Conservation (phyloP, 1,140 invertebrate species). For the Macrotrachela quadricornifera region DNA sequence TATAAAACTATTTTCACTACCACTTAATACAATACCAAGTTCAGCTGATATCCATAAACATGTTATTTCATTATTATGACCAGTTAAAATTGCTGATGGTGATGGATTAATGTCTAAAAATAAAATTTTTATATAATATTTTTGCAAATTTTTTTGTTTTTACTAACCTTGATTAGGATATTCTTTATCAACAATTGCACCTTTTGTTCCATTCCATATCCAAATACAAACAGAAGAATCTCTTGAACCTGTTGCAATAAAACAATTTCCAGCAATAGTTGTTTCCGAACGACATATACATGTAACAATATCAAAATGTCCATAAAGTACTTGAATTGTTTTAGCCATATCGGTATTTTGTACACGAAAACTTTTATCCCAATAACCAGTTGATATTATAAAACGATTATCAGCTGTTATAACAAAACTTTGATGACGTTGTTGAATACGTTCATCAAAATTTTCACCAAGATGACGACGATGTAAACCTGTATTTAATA, state of each 20-base stretch:
- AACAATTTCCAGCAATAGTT: slow-evolving; percentile 93
- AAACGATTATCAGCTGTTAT: slow-evolving; percentile 87
- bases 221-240: slow-evolving; percentile 91
- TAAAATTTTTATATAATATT: background rate
- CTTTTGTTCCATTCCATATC: slow-evolving; percentile 81
- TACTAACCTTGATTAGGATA: background rate
- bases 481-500: slow-evolving; percentile 32
- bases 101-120: slow-evolving; percentile 50
- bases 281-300: slow-evolving; percentile 77
- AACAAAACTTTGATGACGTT: slow-evolving; percentile 78
- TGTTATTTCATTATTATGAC: slow-evolving; percentile 79
- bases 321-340: slow-evolving; percentile 91
- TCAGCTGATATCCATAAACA: slow-evolving; percentile 75
- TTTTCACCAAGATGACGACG: slow-evolving; percentile 79
- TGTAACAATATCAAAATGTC: slow-evolving; percentile 93
- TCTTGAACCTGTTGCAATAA: slow-evolving; percentile 83
- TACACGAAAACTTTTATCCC: slow-evolving; percentile 94
- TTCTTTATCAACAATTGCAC: slow-evolving; percentile 83
- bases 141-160: background rate
- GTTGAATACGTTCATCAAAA: slow-evolving; percentile 60
- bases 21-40: slow-evolving; percentile 1
- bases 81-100: slow-evolving; percentile 79
- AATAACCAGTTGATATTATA: slow-evolving; percentile 92
- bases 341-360: slow-evolving; percentile 91
- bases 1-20: slow-evolving; percentile 58